phyloP scores from a whole-genome alignment of 37 sponge, comb jelly and placozoan species.

The Cliona cf. orientalis region DNA sequence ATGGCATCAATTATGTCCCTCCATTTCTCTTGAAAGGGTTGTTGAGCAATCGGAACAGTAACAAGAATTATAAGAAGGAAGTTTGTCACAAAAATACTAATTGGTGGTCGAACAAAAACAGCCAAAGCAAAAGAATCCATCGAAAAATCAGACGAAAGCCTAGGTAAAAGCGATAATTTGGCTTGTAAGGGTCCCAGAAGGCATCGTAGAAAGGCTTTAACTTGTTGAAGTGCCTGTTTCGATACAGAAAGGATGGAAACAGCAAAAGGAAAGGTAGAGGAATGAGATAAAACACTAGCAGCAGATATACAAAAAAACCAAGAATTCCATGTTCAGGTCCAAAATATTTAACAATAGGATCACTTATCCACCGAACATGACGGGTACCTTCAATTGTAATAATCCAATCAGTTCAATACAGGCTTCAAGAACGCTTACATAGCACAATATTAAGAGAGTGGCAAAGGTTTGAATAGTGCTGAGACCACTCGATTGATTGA shows the following conservation, averaged over 20 bases:
- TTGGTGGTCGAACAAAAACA: background rate
- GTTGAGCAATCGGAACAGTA: background rate
- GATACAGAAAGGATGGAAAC: slow-evolving; percentile 22
- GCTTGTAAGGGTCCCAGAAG: slow-evolving; percentile 42
- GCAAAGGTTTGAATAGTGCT: slow-evolving; percentile 28
- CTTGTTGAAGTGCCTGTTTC: background rate
- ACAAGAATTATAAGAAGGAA: background rate
- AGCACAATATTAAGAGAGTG: slow-evolving; percentile 40
- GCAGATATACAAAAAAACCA: background rate
- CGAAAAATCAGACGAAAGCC: slow-evolving; percentile 27
- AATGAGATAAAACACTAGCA: slow-evolving; percentile 26
- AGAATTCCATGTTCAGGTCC: slow-evolving; percentile 2
- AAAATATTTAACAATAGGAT: slow-evolving; percentile 18
- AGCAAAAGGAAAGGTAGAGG: slow-evolving; percentile 29
- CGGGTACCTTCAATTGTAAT: background rate
- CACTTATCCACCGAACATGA: background rate
- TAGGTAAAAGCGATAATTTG: slow-evolving; percentile 30
- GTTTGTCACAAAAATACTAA: background rate
- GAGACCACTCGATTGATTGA: background rate
- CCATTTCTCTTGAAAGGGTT: slow-evolving; percentile 18
- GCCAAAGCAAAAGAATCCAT: slow-evolving; percentile 2
- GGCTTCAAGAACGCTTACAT: slow-evolving; percentile 17
- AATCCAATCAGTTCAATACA: slow-evolving; percentile 21
- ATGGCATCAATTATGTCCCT: slow-evolving; percentile 9
- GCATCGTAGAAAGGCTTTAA: slow-evolving; percentile 45